Conservation (phyloP, 2,113 vertebrate genomes). For the Daboia siamensis region DNA sequence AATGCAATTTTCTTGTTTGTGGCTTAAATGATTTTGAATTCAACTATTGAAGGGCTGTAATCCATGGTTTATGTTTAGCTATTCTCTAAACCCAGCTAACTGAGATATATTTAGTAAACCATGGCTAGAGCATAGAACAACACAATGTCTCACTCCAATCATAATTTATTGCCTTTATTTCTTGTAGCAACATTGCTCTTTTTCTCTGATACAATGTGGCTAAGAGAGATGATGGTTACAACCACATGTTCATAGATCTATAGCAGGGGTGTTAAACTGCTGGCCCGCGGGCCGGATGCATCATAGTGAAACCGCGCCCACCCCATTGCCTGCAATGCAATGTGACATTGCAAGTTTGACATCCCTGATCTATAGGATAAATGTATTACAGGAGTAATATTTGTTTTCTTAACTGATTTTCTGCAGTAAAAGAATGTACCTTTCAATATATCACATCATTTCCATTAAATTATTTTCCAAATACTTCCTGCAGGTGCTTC, state of each 20-base stretch:
- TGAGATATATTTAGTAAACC: background rate
- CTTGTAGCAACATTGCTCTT: background rate
- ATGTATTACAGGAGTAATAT: background rate
- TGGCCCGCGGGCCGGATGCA: too few species aligned
- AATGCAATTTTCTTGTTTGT: background rate
- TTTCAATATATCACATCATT: background rate
- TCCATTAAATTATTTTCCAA: background rate
- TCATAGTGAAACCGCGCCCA: too few species aligned
- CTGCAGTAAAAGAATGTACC: background rate
- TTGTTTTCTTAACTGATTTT: background rate
- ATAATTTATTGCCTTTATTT: background rate
- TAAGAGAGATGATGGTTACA: background rate
- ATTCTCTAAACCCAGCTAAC: background rate
- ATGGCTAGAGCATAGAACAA: background rate
- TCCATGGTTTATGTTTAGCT: background rate
- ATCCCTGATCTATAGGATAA: background rate
- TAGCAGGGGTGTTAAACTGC: too few species aligned
- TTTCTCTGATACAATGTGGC: background rate
- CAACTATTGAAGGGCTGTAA: background rate
- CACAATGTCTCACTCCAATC: background rate
- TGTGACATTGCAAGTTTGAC: too few species aligned
- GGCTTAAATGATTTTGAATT: background rate
- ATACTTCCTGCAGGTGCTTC: conserved; percentile 39
- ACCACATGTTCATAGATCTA: background rate
- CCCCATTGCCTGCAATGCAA: too few species aligned